Evolutionary conservation across 2,797 vertebrate genomes (phyloP), one percentile per base, ranked within the genome.

Genomic region (Aldrovandia affinis): DNA sequence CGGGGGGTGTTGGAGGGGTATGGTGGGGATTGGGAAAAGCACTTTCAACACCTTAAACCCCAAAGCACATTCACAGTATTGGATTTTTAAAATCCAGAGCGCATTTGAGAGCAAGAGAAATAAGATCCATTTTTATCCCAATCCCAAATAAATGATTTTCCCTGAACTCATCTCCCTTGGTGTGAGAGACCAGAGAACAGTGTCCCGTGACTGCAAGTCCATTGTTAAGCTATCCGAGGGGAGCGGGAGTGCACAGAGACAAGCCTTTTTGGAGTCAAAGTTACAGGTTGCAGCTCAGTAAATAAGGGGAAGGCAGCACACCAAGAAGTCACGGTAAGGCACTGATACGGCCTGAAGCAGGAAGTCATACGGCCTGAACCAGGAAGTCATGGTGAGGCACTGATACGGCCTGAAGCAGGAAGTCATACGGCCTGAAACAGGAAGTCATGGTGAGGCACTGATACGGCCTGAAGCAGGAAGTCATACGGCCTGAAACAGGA

Each of bases 1-100:
- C 86, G 75, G 73, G 80, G 90, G 89, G 92, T 88, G 89, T 86
- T 15, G 57, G 85, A 12, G 88, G 81, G 86, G 15, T 73, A 30
- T 25, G 18, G 42, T 42, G 39, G 55, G 63, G 18, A n/a, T n/a
- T 57, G 20, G 79, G 90, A 70, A 73, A 63, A 80, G 39, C 33
- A 54, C 54, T 75, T 42, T 81, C 52, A 44, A 30, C 28, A 70
- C 78, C 79, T 84, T 28, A 80, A 52, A 59, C 2, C 42, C 33
- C 22, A n/a, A 44, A 78, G 20, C 73, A 30, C 50, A 28, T 54
- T 54, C 47, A 30, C 44, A 50, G 30, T 54, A 78, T 50, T 54
- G 70, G 70, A 75, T 75, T 75, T 75, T n/a, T 75, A 20, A 44
- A 78, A 28, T 52, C 77, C 44, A 30, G 47, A 77, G 73, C n/a